These are phyloP conservation scores for Ethmia dodecea DNA, from an alignment of 2,888 invertebrate genomes.

Conservation along the genomic window DNA sequence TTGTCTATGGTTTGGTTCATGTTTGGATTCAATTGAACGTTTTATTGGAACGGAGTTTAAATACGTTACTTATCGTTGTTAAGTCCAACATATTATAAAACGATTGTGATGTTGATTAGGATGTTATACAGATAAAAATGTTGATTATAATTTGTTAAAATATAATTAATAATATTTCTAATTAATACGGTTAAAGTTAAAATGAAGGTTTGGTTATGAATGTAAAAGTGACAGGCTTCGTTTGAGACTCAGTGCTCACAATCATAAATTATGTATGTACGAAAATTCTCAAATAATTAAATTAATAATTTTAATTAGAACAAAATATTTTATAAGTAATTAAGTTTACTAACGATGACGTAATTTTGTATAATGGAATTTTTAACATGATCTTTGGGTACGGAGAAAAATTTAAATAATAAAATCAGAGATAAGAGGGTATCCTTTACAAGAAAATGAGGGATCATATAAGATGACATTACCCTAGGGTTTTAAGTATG, in stretches of 20 bases:
- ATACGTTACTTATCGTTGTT: constrained; percentile 43
- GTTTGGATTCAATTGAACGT: too few species aligned
- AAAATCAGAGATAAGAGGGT: constrained; percentile 28
- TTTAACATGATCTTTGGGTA: neutral
- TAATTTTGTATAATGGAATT: neutral
- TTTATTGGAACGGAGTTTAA: too few species aligned
- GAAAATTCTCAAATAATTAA: too few species aligned
- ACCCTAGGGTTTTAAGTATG: constrained; percentile 49
- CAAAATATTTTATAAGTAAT: too few species aligned
- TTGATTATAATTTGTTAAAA: constrained; percentile 60
- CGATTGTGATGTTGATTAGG: constrained; percentile 72
- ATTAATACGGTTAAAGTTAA: constrained; percentile 35
- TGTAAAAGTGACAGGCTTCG: too few species aligned
- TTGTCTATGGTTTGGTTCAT: too few species aligned
- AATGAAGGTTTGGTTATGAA: constrained; percentile 30
- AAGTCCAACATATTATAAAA: constrained; percentile 62
- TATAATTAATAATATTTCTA: constrained; percentile 56
- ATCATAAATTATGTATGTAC: too few species aligned
- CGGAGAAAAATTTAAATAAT: constrained; percentile 3
- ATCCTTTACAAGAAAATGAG: constrained; percentile 57
- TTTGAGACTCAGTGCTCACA: too few species aligned
- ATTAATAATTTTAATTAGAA: too few species aligned
- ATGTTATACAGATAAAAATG: constrained; percentile 62
- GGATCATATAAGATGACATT: constrained; percentile 59
- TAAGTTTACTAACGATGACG: too few species aligned